Evolutionary conservation across 2,888 invertebrate genomes (phyloP), one percentile per base, ranked within the genome.

Genomic region (Chrysolina oricalcia): DNA sequence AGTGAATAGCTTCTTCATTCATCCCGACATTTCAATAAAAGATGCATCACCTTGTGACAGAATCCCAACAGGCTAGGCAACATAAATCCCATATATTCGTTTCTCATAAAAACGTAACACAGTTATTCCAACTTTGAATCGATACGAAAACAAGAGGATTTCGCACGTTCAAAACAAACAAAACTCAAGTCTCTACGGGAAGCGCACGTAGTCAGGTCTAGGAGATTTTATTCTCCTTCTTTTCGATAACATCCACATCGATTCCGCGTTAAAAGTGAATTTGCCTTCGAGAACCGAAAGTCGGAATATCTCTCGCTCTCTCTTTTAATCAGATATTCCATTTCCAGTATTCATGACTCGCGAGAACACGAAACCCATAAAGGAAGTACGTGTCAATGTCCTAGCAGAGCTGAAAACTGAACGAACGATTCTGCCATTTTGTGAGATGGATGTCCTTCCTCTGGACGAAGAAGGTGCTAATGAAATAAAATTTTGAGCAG

Each of bases 261-360:
- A 59, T 59, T 59, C 59, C n/a, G 17, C n/a, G 9, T 59, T 35
- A 27, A 35, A 35, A 59, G n/a, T 35, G 59, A 59, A 59, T 27
- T 59, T 17, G 35, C 2, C 15, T 59, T 13, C n/a, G n/a, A 35
- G 15, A 15, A 35, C 15, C 23, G n/a, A n/a, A 15, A 27, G 27
- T n/a, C 35, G 59, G 59, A 27, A 59, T 59, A 59, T 27, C 59
- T 23, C 15, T 59, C 23, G n/a, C 35, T 2, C n/a, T 27, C 59
- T n/a, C n/a, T 27, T 59, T n/a, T 15, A n/a, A 27, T 59, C 59
- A n/a, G 35, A 59, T 59, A 59, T 59, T 59, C 59, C n/a, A 35
- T 23, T 59, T 27, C 15, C 59, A 15, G 56, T 56, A 6, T 56
- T 35, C 27, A 59, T 35, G 59, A 59, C 23, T 59, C 35, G 27